Conservation (phyloP, 2,113 vertebrate genomes). For the Dinomys branickii region DNA sequence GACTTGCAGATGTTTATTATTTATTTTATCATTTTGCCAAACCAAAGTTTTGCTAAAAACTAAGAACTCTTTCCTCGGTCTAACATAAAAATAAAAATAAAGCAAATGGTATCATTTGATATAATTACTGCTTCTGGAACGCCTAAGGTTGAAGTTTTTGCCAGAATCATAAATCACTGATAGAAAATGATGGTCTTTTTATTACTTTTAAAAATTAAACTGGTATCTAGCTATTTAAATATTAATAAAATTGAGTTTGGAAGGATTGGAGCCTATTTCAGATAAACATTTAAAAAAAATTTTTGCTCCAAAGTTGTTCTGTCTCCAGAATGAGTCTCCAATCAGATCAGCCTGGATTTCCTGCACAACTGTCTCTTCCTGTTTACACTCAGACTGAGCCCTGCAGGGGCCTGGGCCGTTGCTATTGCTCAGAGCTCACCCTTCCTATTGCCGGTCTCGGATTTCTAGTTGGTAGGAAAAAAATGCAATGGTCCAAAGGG, state of each 20-base stretch:
- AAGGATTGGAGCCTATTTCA: conserved; percentile 51
- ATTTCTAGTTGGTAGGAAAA: no score
- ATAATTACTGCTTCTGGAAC: conserved; percentile 64
- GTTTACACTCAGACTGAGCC: neutral
- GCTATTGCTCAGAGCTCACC: neutral
- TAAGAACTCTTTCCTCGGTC: conserved; percentile 2
- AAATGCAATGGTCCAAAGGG: neutral
- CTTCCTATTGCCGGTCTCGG: neutral
- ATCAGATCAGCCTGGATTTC: neutral
- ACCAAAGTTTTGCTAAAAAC: conserved; percentile 45
- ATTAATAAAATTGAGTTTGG: conserved; percentile 58
- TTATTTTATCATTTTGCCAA: conserved; percentile 65
- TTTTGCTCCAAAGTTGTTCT: neutral
- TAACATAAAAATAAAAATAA: conserved; percentile 52
- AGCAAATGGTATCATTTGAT: conserved; percentile 47
- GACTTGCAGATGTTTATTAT: conserved; percentile 70
- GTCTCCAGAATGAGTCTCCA: conserved; percentile 14
- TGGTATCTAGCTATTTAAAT: conserved; percentile 44
- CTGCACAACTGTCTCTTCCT: conserved; percentile 23
- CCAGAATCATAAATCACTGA: conserved; percentile 68
- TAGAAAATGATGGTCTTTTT: conserved; percentile 63
- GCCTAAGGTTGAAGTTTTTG: conserved; percentile 23
- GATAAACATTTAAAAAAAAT: conserved; percentile 11
- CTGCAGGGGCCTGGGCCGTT: neutral
- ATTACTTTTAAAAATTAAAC: conserved; percentile 25